Evolutionary conservation across 1,140 invertebrate species (phyloP).

Genomic region (Drosophila pallidifrons): DNA sequence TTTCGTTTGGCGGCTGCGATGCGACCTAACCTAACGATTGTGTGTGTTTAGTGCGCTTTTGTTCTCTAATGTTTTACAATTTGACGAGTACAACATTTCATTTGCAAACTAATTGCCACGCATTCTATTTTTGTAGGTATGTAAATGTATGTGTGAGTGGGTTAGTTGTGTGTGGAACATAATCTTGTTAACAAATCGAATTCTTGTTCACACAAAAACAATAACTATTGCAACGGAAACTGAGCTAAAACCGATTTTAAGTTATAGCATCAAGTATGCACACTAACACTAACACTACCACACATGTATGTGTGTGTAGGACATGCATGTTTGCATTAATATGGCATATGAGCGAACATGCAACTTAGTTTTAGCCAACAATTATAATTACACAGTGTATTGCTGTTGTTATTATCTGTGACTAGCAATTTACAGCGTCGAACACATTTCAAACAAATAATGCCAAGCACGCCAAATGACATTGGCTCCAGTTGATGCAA

Average conservation of each 20-base stretch:
- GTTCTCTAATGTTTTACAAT: constrained; percentile 70
- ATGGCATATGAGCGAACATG: constrained; percentile 59
- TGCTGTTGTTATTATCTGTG: constrained; percentile 64
- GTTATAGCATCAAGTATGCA: constrained; percentile 46
- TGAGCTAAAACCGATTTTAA: constrained; percentile 44
- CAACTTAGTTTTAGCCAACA: constrained; percentile 65
- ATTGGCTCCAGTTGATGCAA: constrained; percentile 55
- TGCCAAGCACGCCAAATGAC: constrained; percentile 62
- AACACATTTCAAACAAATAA: constrained; percentile 80
- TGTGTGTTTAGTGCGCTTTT: constrained; percentile 70
- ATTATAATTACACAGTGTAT: constrained; percentile 60
- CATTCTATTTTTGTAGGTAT: constrained; percentile 60
- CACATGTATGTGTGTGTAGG: neutral
- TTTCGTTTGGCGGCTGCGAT: constrained; percentile 15
- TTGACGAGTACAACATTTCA: constrained; percentile 60
- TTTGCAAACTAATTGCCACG: constrained; percentile 72
- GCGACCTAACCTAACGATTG: constrained; percentile 10
- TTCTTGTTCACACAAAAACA: constrained; percentile 84
- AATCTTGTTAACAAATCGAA: constrained; percentile 85
- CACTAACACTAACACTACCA: constrained; percentile 30
- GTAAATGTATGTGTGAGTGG: constrained; percentile 2
- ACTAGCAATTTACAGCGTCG: constrained; percentile 69
- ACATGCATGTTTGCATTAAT: constrained; percentile 10
- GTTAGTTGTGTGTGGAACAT: constrained; percentile 43
- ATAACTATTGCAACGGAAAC: constrained; percentile 41